Evolutionary conservation across 2,113 vertebrate genomes (phyloP).

Genomic region (Varanus salvator): DNA sequence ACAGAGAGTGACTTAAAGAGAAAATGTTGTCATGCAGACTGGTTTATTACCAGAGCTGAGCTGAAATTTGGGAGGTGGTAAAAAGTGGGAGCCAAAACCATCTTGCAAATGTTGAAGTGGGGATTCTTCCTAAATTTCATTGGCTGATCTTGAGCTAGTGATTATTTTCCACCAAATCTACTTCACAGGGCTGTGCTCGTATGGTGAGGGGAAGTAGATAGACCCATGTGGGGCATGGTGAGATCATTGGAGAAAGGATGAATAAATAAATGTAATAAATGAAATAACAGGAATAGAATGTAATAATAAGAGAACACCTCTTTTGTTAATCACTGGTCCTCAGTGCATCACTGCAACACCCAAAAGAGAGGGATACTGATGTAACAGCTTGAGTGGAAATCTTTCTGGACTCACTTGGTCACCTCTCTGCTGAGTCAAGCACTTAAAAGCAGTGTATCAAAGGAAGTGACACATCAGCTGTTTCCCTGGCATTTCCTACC

Average conservation of each 20-base stretch:
- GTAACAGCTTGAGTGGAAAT: slow-evolving; percentile 40
- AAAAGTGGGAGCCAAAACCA: neutral
- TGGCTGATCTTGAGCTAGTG: neutral
- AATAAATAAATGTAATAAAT: neutral
- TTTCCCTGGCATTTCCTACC: slow-evolving; percentile 50
- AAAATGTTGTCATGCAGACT: neutral
- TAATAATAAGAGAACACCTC: neutral
- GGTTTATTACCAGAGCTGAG: neutral
- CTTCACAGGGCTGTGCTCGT: neutral
- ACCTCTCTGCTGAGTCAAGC: slow-evolving; percentile 55
- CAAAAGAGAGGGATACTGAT: slow-evolving; percentile 22
- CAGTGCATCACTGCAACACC: neutral
- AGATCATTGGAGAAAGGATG: neutral
- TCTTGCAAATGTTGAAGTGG: neutral
- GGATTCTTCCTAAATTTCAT: neutral
- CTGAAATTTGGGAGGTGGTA: neutral
- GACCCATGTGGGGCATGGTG: neutral
- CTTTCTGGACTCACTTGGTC: slow-evolving; percentile 39
- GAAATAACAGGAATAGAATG: neutral
- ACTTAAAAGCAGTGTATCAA: slow-evolving; percentile 37
- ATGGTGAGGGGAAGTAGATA: neutral
- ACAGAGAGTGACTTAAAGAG: neutral
- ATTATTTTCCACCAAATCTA: neutral
- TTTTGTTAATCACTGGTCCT: slow-evolving; percentile 3
- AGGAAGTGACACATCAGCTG: slow-evolving; percentile 49